A percentile compares a stretch with the other conserved stretches of the same genome.
Conservation (phyloP, 2,113 vertebrate species). For the Sinocyclocheilus anophthalmus region DNA sequence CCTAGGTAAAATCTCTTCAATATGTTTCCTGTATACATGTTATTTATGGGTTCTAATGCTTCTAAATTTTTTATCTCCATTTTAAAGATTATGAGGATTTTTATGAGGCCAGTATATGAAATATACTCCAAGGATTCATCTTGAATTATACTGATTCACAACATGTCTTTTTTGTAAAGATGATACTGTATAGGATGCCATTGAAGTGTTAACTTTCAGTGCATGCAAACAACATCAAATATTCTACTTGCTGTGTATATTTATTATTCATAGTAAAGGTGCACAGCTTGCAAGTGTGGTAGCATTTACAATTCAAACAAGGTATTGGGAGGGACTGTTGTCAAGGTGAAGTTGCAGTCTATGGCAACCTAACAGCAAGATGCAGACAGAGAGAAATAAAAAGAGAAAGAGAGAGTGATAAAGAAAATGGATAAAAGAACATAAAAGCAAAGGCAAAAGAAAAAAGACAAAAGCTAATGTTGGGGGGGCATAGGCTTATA, state of each 20-base stretch:
- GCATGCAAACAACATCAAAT: slow-evolving; percentile 36
- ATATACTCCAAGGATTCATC: background rate
- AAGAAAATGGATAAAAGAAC: background rate
- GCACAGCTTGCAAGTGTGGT: slow-evolving; percentile 61
- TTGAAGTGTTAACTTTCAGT: slow-evolving; percentile 19
- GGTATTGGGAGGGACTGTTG: slow-evolving; percentile 56
- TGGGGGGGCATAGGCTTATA: no score
- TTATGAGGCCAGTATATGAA: background rate
- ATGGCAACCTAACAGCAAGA: slow-evolving; percentile 27
- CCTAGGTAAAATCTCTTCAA: no score
- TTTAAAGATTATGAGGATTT: background rate
- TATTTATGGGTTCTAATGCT: no score
- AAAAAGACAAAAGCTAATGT: background rate
- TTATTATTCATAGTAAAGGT: slow-evolving; percentile 67
- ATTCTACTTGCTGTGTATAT: slow-evolving; percentile 58
- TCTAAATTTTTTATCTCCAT: background rate
- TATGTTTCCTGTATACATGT: no score
- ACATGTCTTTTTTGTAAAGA: background rate
- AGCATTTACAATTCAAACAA: slow-evolving; percentile 70
- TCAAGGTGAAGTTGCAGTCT: slow-evolving; percentile 37
- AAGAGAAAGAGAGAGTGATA: background rate
- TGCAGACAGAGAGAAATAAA: slow-evolving; percentile 4
- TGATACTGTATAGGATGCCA: background rate
- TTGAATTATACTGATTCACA: background rate
- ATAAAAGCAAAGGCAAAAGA: background rate